Conservation (phyloP, 1,140 invertebrate species). For the Steinernema feltiae region DNA sequence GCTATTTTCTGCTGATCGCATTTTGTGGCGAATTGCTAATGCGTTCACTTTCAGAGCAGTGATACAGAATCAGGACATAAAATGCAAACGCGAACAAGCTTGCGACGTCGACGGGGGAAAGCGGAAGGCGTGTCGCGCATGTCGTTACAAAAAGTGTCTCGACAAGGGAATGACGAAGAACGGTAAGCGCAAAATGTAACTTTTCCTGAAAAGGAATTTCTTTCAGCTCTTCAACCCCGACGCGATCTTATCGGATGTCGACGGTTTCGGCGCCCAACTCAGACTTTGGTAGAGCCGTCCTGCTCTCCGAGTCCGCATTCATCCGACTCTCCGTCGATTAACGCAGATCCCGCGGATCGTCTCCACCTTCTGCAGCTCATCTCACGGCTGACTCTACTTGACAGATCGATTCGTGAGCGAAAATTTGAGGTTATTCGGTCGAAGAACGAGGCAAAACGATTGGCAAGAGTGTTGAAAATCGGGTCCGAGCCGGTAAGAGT, state of each 20-base stretch:
- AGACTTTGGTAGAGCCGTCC: not conserved
- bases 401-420: constrained; percentile 28
- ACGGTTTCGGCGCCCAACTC: constrained; percentile 11
- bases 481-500: constrained; percentile 19
- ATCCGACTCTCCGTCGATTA: not conserved
- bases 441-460: constrained; percentile 28
- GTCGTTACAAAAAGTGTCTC: constrained; percentile 35
- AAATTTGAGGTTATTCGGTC: constrained; percentile 35
- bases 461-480: constrained; percentile 26
- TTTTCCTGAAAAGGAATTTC: not conserved
- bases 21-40: no score
- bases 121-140: constrained; percentile 36
- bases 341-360: not conserved
- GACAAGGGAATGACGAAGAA: constrained; percentile 40
- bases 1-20: no score
- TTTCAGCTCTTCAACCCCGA: constrained; percentile 38
- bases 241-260: constrained; percentile 38
- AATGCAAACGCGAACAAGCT: constrained; percentile 26
- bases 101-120: constrained; percentile 25
- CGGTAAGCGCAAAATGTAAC: no score
- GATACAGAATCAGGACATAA: constrained; percentile 31
- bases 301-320: not conserved
- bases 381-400: constrained; percentile 17
- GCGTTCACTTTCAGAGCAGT: constrained; percentile 32
- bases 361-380: constrained; percentile 12